A percentile compares a stretch with the other conserved stretches of the same genome.
These are phyloP conservation scores for Mylabris phalerata DNA, from an alignment of 1,140 invertebrate genomes.

Conservation along the genomic window DNA sequence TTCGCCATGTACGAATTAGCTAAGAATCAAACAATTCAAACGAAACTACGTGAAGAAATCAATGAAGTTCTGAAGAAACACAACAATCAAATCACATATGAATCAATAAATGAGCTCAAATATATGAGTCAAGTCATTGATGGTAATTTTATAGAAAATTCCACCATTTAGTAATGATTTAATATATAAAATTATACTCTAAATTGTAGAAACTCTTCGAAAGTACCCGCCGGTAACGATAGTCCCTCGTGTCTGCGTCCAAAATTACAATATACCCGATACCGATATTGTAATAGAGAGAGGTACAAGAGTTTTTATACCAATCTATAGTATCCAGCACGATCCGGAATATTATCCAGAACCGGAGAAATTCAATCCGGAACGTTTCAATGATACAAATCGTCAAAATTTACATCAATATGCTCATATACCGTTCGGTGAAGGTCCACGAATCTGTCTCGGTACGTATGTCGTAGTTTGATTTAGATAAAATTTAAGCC, in stretches of 20 bases:
- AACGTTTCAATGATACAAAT: conserved; percentile 45
- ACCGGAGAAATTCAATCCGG: conserved; percentile 53
- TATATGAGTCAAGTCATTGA: conserved; percentile 30
- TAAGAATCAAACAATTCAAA: conserved; percentile 42
- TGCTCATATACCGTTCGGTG: conserved; percentile 49
- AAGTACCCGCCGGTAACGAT: conserved; percentile 48
- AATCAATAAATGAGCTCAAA: conserved; percentile 47
- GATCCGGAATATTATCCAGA: conserved; percentile 49
- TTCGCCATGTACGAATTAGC: conserved; percentile 46
- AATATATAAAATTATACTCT: not conserved
- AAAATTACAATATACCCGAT: conserved; percentile 41
- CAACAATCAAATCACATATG: conserved; percentile 47
- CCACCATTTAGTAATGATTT: not conserved
- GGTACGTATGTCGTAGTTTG: conserved; percentile 24
- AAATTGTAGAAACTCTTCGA: conserved; percentile 44
- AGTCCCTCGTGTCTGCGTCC: conserved; percentile 40
- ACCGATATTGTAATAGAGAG: conserved; percentile 41
- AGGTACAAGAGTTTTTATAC: conserved; percentile 51
- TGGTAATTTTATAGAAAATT: conserved; percentile 34
- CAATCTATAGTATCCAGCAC: conserved; percentile 53
- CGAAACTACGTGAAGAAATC: conserved; percentile 43
- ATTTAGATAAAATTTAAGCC: conserved; percentile 2
- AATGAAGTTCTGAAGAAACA: conserved; percentile 41
- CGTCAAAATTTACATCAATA: conserved; percentile 31
- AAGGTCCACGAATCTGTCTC: conserved; percentile 52